Base-by-base conservation (phyloP, 1,140 invertebrate genomes). In the Eriosoma lanigerum region DNA sequence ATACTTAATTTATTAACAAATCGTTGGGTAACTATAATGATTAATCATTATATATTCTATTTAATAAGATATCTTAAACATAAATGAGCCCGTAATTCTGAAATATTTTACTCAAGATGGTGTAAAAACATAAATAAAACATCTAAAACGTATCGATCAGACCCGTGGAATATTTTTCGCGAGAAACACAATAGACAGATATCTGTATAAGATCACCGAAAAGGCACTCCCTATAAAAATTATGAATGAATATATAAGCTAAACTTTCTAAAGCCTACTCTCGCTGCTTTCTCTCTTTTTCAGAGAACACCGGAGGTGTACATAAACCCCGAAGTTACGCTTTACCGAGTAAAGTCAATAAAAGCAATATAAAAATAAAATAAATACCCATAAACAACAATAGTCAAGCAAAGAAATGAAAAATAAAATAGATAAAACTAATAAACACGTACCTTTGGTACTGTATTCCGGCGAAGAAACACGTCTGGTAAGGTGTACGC, bases 211-310 rank as follows among this genome's bases (percentile, higher is more conserved):
- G 21, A 26, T 48, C 9, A 12, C 24, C 21, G 24, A 24, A 68
- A 68, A 68, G 66, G 66, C 44, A 48, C 66, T 48, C 66, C 66
- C 66, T 44, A 44, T 68, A n/a, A 68, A n/a, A 46, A 68, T 66
- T 68, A 68, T 68, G 64, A 68, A 68, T 46, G n/a, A n/a, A n/a
- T n/a, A n/a, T 38, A 8, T 38, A 48, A 21, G 6, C 46, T 26
- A n/a, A 68, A 68, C 38, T 68, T 68, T 68, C 66, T 68, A 68
- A 68, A 68, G 66, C 66, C 66, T 38, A 24, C 66, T 15, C 44
- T 68, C 21, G 21, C n/a, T 15, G 21, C 44, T 68, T 24, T 26
- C 44, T 68, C 66, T 68, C 66, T 68, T 15, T 38, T 38, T 38
- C 8, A 38, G 3, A 38, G 8, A 38, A 38, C 10, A 13, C 38